Base-by-base conservation (phyloP, 92 coral and sea anemone genomes). In the Porites rus region DNA sequence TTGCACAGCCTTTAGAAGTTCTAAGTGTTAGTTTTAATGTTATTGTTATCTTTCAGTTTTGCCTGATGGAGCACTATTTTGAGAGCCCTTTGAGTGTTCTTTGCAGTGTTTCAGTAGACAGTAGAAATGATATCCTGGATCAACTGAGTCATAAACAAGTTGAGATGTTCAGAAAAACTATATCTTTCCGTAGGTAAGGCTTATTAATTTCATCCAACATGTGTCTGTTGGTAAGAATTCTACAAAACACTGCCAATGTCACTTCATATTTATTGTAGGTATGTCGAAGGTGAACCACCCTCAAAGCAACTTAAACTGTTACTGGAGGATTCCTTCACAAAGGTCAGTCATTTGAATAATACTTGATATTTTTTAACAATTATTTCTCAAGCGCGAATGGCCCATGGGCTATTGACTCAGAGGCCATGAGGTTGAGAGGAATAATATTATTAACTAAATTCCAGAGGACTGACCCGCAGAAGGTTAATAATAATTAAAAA, bases 1-100 rank as follows among this genome's bases (percentile, higher is more conserved):
- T 10, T 54, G 60, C 60, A 54, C 14, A 10, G 14, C 60, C 6
- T 13, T 54, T 1, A 2, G 14, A 54, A 9, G 60, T 10, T 74
- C 17, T 8, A 24, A 21, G 4, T 52, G 8, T 74, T n/a, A 22
- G 62, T 10, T 4, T 3, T 69, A 24, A 24, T 24, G 4, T 20
- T 56, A 16, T 65, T 79, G 24, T 75, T 53, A 28, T 74, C n/a
- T 73, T 76, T 65, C 77, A 97, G 98, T 95, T 95, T 72, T 97
- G 98, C 76, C 86, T 95, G 91, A 93, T 95, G 97, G 98, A 97
- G 80, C 99, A 97, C 74, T 97, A 91, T 85, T 95, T 92, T 81
- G 90, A 92, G 75, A 95, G 88, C 90, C 99, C 99, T 62, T 79
- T 90, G 17, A 97, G 99, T 80, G 92, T 95, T 7, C 76, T 97